Base-by-base conservation (phyloP, 2,888 invertebrate genomes). In the Eristalinus aeneus region DNA sequence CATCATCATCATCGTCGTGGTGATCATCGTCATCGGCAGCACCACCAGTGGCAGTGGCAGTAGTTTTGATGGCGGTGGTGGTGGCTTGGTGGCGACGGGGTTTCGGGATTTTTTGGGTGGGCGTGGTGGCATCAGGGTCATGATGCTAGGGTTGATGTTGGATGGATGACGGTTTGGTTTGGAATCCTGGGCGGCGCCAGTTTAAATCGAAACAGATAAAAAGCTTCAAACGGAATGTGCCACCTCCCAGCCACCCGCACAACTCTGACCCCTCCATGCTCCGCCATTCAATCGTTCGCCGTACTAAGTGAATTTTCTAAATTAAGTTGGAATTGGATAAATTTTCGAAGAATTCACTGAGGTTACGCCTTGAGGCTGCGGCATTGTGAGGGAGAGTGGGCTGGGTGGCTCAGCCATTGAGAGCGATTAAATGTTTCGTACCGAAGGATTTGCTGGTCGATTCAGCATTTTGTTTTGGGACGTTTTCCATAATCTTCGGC, bases 131-230 rank as follows among this genome's bases (percentile, higher is more conserved):
- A 77, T 61, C 39, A 68, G 64, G 72, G 39, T 63, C 76, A 73
- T 77, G 76, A 74, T 77, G 67, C 68, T 78, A 61, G 82, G 82
- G 82, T 82, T 86, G 77, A 73, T 77, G 73, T 75, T 76, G 68
- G 71, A 60, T 10, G 16, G 16, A 53, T 61, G 64, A 68, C 58
- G 67, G 81, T 68, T 65, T 56, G 71, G 82, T 74, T 77, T 61
- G 63, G 85, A 81, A 64, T 74, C 71, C 63, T 82, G 86, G 86
- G 86, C 86, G 86, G 86, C 86, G 82, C 82, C 86, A 86, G 86
- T 78, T 86, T 86, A 86, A 86, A 86, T 86, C 78, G 86, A 82
- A 86, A 86, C 74, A 86, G 81, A 86, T 86, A 86, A 86, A 80
- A 82, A 67, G 69, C 73, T 86, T 73, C 82, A 46, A 46, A 46